Conservation (phyloP, 1,140 invertebrate genomes). For the Bombus terrestris region DNA sequence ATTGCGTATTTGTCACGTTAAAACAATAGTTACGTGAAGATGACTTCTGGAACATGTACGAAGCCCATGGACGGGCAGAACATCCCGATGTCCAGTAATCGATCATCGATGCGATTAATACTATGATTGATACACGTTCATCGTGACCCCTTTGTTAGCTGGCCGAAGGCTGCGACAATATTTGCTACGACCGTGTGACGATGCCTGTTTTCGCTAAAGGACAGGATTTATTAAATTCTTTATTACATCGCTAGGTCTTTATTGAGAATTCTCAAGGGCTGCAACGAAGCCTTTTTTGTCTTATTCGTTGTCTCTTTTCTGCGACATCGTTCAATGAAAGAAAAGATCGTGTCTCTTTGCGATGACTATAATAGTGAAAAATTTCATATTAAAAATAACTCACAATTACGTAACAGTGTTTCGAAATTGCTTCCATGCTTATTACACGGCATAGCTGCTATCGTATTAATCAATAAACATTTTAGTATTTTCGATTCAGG, state of each 20-base stretch:
- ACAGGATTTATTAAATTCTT: conserved; percentile 41
- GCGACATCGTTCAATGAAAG: no score
- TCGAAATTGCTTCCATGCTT: no score
- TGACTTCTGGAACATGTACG: conserved; percentile 8
- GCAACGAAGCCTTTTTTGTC: no score
- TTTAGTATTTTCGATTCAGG: no score
- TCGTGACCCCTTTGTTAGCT: conserved; percentile 46
- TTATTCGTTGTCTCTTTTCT: no score
- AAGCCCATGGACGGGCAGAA: neutral
- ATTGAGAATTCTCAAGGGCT: neutral
- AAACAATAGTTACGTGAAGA: neutral
- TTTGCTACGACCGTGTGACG: conserved; percentile 18
- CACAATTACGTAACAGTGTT: no score
- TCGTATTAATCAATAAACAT: no score
- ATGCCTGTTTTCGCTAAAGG: conserved; percentile 13
- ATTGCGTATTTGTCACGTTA: conserved; percentile 45
- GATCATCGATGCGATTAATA: conserved; percentile 62
- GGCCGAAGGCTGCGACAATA: conserved; percentile 28
- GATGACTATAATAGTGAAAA: no score
- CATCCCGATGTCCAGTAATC: conserved; percentile 31
- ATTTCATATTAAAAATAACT: no score
- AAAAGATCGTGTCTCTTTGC: no score
- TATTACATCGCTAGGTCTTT: conserved; percentile 11
- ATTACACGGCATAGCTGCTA: no score
- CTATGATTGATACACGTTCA: conserved; percentile 45